These are phyloP conservation scores for Diuraphis noxia DNA, from an alignment of 1,140 invertebrate genomes.

Conservation along the genomic window DNA sequence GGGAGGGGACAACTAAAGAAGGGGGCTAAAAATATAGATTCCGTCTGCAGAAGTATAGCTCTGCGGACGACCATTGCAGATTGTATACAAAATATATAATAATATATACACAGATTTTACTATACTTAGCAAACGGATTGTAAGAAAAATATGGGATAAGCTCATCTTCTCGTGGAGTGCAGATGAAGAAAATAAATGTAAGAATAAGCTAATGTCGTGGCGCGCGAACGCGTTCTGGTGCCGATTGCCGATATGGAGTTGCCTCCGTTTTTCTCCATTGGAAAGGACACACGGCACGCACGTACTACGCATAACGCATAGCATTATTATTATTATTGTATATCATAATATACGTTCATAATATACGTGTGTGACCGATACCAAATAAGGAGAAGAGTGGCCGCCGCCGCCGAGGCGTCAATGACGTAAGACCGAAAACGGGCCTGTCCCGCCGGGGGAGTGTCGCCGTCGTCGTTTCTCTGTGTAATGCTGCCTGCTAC, in stretches of 20 bases:
- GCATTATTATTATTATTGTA: not conserved
- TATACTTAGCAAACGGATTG: not conserved
- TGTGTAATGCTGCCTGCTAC: not conserved
- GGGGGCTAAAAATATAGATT: not conserved
- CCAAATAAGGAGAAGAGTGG: conserved; percentile 50
- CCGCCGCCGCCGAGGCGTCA: conserved; percentile 7
- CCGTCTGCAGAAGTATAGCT: too few species aligned
- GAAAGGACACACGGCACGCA: not conserved
- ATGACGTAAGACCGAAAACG: conserved; percentile 52
- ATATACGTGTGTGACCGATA: conserved; percentile 8
- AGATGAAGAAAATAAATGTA: not conserved
- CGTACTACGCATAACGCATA: not conserved
- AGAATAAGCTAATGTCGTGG: not conserved
- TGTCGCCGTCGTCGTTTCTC: conserved; percentile 20
- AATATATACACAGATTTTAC: not conserved
- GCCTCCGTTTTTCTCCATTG: not conserved
- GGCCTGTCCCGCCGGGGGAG: conserved; percentile 45
- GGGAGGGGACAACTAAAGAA: not conserved
- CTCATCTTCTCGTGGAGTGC: not conserved
- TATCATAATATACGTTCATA: not conserved
- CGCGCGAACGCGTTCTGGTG: not conserved
- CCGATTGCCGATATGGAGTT: not conserved
- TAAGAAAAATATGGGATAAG: not conserved
- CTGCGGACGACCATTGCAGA: not conserved
- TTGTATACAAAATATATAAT: not conserved